phyloP scores from a whole-genome alignment of 2,888 invertebrate species.

The Cetonia aurata region DNA sequence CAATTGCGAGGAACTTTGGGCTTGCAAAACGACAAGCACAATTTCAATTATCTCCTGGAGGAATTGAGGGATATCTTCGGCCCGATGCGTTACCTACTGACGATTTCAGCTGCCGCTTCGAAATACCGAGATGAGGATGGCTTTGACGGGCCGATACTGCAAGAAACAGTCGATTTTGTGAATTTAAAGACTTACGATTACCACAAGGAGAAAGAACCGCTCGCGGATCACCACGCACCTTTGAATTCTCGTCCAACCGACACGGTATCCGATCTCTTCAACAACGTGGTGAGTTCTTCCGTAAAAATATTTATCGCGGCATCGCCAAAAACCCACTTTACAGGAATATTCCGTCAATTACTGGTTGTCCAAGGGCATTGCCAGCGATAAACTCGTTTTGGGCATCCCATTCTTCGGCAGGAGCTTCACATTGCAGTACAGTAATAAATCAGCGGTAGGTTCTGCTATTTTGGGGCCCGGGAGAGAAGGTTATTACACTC shows the following conservation, averaged over 20 bases:
- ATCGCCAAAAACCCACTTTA: background rate
- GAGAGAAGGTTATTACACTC: conserved; percentile 76
- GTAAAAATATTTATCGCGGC: background rate
- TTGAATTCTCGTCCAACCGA: conserved; percentile 67
- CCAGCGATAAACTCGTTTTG: conserved; percentile 76
- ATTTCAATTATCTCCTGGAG: conserved; percentile 70
- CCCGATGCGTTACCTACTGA: conserved; percentile 69
- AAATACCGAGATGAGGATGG: conserved; percentile 76
- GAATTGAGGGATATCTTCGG: conserved; percentile 74
- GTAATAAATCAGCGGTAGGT: conserved; percentile 70
- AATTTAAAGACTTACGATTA: conserved; percentile 78
- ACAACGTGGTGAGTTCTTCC: conserved; percentile 66
- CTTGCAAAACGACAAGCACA: conserved; percentile 68
- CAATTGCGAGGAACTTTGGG: conserved; percentile 46
- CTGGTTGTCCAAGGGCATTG: conserved; percentile 75
- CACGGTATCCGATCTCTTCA: conserved; percentile 69
- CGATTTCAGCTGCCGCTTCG: conserved; percentile 72
- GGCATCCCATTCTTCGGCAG: conserved; percentile 82
- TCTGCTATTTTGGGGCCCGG: conserved; percentile 74
- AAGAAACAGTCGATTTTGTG: conserved; percentile 75
- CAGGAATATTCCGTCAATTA: conserved; percentile 79
- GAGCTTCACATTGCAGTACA: conserved; percentile 75
- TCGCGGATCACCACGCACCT: conserved; percentile 69
- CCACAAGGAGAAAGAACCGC: conserved; percentile 65
- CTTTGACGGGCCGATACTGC: conserved; percentile 73